Base-by-base conservation (phyloP, 2,888 invertebrate species). In the Norana najaformis region DNA sequence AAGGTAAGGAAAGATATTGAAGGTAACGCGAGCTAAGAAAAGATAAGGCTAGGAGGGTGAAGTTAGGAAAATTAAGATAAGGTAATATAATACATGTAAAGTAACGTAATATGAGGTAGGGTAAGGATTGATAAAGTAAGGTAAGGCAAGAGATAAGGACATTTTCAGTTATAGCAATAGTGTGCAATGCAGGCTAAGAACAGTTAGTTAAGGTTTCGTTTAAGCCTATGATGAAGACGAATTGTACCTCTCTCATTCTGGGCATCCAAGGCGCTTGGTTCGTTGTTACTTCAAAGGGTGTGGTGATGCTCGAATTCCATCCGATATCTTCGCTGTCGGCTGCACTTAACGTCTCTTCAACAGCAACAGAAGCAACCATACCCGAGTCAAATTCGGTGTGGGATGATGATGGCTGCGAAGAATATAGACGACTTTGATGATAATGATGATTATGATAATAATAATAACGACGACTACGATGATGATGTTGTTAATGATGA, bases 201-300 rank as follows among this genome's bases (percentile, higher is more conserved):
- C 13, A 69, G n/a, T 6, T 69, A 69, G n/a, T 5, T 69, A 69
- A 69, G 69, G 11, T 8, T 0, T 16, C 0, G 11, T 5, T 20
- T 20, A 4, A 23, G 47, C 1, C 4, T 1, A 5, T 47, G 23
- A 47, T 47, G 47, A 47, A 47, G 47, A 83, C 83, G 85, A 23
- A 20, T 36, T 23, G 23, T 5, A 85, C 85, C 36, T 85, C 85
- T 35, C 85, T 85, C 85, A 85, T 85, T 37, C 85, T 34, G 1
- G 85, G 85, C 85, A 35, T 85, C 85, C 85, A 85, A 35, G 35
- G 85, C 6, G 85, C 85, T 85, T 85, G 35, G 69, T 69, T 13
- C 13, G 69, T n/a, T n/a, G 69, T n/a, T 2, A 2, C 85, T 36
- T 85, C 36, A 6, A 36, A 0, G 6, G 85, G 85, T n/a, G 6